Evolutionary conservation across 2,797 vertebrate genomes (phyloP).

Genomic region (Pangasius mekongensis): DNA sequence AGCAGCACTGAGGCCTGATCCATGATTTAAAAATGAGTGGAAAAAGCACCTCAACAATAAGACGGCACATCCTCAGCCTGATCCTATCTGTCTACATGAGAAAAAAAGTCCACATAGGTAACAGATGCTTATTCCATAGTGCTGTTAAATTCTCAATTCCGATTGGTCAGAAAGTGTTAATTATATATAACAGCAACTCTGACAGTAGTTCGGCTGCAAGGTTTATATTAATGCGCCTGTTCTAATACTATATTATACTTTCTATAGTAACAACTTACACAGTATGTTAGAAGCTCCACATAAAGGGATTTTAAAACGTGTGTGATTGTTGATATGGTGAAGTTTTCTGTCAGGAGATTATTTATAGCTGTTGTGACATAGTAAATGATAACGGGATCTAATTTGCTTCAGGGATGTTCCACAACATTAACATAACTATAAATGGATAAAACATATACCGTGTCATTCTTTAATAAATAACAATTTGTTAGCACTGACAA

Average conservation of each 20-base stretch:
- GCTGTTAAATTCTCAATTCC: neutral
- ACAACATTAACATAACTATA: neutral
- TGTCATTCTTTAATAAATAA: neutral
- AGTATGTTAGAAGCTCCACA: neutral
- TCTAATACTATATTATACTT: neutral
- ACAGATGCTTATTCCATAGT: neutral
- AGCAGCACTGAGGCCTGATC: neutral
- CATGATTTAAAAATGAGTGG: constrained; percentile 14
- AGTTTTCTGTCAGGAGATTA: neutral
- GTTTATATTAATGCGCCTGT: neutral
- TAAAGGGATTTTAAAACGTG: neutral
- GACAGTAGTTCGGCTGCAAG: neutral
- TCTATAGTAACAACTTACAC: neutral
- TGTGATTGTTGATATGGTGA: too few species aligned
- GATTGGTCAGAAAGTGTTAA: neutral
- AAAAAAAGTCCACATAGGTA: neutral
- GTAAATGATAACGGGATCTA: neutral
- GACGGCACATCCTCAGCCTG: neutral
- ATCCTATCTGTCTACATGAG: neutral
- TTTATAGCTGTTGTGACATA: neutral
- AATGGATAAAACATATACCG: neutral
- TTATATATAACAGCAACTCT: neutral
- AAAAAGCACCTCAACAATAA: neutral
- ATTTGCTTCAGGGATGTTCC: neutral
- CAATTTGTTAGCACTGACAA: neutral